Evolutionary conservation across 1,140 invertebrate genomes (phyloP).

Genomic region (Procambarus virginalis): DNA sequence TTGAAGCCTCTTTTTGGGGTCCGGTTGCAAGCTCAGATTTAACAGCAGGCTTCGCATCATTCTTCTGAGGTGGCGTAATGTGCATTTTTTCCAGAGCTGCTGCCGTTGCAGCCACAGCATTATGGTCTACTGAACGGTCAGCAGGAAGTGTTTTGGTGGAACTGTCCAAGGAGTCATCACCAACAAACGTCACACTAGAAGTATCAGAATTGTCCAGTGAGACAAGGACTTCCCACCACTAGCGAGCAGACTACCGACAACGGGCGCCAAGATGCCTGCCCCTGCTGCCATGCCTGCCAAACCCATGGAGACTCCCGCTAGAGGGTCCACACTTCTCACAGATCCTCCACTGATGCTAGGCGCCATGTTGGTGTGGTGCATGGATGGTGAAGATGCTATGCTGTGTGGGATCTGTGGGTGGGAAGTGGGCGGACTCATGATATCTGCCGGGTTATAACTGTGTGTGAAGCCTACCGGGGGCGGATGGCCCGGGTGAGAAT

Average conservation of each 20-base stretch:
- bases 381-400: slow-evolving; percentile 20
- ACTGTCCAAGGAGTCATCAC: slow-evolving; percentile 38
- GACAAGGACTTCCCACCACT: slow-evolving; percentile 29
- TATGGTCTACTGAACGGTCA: slow-evolving; percentile 29
- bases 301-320: slow-evolving; percentile 60
- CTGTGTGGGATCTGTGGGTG: slow-evolving; percentile 31
- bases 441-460: neutral
- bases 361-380: slow-evolving; percentile 62
- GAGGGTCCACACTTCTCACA: slow-evolving; percentile 65
- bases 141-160: slow-evolving; percentile 27
- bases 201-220: slow-evolving; percentile 60
- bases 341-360: slow-evolving; percentile 67
- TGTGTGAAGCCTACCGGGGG: slow-evolving; percentile 38
- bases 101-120: slow-evolving; percentile 12
- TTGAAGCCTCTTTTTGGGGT: slow-evolving; percentile 18
- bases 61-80: slow-evolving; percentile 39
- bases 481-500: slow-evolving; percentile 23
- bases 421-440: slow-evolving; percentile 30
- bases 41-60: slow-evolving; percentile 1
- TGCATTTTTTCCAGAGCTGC: slow-evolving; percentile 53
- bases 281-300: slow-evolving; percentile 60
- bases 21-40: neutral
- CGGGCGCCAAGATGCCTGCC: slow-evolving; percentile 57
- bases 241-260: slow-evolving; percentile 53
- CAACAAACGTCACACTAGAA: slow-evolving; percentile 46